Evolutionary conservation across 2,888 invertebrate species (phyloP).

Genomic region (Dioctria rufipes): DNA sequence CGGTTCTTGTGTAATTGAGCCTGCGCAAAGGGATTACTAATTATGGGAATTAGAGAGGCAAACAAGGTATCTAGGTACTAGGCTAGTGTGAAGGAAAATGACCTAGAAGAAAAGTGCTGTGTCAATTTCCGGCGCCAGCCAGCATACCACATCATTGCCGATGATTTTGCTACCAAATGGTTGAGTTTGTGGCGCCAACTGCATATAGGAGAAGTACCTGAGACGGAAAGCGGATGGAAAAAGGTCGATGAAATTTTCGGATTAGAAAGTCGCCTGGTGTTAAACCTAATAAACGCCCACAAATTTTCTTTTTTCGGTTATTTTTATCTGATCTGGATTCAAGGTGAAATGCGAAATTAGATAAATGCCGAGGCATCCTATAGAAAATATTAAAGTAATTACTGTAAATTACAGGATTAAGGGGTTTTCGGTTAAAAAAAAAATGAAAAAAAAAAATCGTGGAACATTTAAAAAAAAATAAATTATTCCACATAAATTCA

Average conservation of each 20-base stretch:
- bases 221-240: not conserved
- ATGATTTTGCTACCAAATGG: slow-evolving; percentile 3
- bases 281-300: slow-evolving; percentile 23
- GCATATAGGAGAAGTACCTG: not conserved
- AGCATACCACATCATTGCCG: slow-evolving; percentile 20
- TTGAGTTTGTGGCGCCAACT: slow-evolving; percentile 19
- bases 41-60: slow-evolving; percentile 56
- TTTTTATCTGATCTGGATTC: not conserved
- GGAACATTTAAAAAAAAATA: no score
- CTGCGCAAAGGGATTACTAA: slow-evolving; percentile 51
- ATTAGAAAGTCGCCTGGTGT: slow-evolving; percentile 39
- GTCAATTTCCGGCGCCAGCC: slow-evolving; percentile 60
- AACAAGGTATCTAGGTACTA: slow-evolving; percentile 1
- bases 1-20: slow-evolving; percentile 53
- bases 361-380: slow-evolving; percentile 16
- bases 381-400: not conserved
- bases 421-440: not conserved
- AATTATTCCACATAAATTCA: no score
- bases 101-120: slow-evolving; percentile 55
- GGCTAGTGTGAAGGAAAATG: slow-evolving; percentile 39
- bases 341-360: slow-evolving; percentile 30
- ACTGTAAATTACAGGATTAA: slow-evolving; percentile 14
- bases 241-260: slow-evolving; percentile 29
- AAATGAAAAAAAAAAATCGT: no score
- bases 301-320: not conserved